Conservation (phyloP, 2,113 vertebrate species). For the Galeopterus variegatus region DNA sequence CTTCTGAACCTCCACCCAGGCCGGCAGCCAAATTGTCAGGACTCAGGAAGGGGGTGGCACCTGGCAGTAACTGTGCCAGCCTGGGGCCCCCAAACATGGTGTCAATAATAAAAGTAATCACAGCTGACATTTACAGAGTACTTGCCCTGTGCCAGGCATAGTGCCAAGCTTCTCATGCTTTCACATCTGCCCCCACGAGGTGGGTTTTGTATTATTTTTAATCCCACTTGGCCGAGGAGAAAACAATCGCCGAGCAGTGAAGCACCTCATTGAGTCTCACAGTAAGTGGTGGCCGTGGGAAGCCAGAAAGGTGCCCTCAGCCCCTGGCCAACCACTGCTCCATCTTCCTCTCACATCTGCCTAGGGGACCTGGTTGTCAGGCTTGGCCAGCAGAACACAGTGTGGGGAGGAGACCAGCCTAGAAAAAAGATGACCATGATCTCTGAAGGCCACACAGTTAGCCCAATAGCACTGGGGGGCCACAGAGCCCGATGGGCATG, state of each 20-base stretch:
- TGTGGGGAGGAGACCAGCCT: background rate
- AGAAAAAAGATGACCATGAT: background rate
- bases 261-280: background rate
- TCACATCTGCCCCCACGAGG: background rate
- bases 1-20: background rate
- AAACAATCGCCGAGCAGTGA: background rate
- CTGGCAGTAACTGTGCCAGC: constrained; percentile 41
- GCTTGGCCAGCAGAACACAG: background rate
- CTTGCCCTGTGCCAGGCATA: background rate
- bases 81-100: constrained; percentile 42
- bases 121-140: background rate
- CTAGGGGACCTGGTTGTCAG: background rate
- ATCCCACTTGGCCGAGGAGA: background rate
- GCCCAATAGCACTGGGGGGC: background rate
- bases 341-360: background rate
- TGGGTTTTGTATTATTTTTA: constrained; percentile 48
- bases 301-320: background rate
- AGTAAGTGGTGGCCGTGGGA: background rate
- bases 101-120: constrained; percentile 69
- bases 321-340: background rate
- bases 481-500: accelerated
- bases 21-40: background rate
- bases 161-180: constrained; percentile 14
- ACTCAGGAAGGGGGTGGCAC: constrained; percentile 33
- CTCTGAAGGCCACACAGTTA: background rate